Conservation (phyloP, 2,888 invertebrate species). For the Pedicia rivosa region DNA sequence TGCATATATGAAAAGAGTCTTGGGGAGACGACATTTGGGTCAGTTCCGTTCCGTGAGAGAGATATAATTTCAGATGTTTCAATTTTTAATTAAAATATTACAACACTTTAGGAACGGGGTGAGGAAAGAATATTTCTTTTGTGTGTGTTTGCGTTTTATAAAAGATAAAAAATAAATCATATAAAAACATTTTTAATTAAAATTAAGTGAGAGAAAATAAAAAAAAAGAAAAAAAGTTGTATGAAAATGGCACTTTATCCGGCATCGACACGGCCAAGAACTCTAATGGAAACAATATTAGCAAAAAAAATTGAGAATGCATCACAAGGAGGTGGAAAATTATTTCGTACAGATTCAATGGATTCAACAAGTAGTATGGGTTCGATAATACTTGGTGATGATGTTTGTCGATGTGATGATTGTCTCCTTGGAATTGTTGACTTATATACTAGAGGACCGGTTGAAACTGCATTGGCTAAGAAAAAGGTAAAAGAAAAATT, state of each 20-base stretch:
- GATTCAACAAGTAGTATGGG: constrained; percentile 58
- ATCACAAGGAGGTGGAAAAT: constrained; percentile 24
- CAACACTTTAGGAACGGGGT: too few relatives aligned
- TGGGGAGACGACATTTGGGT: too few relatives aligned
- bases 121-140: too few relatives aligned
- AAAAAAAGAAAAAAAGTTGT: too few relatives aligned
- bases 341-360: constrained; percentile 59
- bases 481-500: constrained; percentile 54
- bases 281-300: constrained; percentile 66
- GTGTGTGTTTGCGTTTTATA: too few relatives aligned
- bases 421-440: constrained; percentile 70
- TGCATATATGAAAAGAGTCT: too few relatives aligned
- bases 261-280: constrained; percentile 46
- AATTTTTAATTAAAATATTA: too few relatives aligned
- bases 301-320: constrained; percentile 70
- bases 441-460: constrained; percentile 42
- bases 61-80: too few relatives aligned
- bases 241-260: constrained; percentile 28
- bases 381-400: constrained; percentile 43
- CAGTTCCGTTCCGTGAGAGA: too few relatives aligned
- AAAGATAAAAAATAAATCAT: too few relatives aligned
- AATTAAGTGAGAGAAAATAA: too few relatives aligned
- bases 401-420: constrained; percentile 70
- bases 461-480: constrained; percentile 34
- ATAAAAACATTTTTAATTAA: too few relatives aligned